These are phyloP conservation scores for Nasonia longicornis DNA, from an alignment of 1,140 invertebrate genomes.

Conservation along the genomic window DNA sequence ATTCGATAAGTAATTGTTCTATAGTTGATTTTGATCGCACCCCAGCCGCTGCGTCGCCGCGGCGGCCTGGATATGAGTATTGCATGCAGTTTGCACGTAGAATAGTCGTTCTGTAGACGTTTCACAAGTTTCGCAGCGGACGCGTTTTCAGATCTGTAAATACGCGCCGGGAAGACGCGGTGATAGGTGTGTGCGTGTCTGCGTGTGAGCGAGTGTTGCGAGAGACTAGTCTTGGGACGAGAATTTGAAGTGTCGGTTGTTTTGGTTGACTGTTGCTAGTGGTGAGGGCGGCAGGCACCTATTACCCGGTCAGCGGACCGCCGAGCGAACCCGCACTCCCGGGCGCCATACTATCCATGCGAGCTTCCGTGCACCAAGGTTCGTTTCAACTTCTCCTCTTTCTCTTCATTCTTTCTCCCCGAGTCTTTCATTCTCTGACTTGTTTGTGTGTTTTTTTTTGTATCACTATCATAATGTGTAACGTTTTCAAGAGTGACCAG, in stretches of 20 bases:
- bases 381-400: constrained; percentile 61
- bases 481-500: constrained; percentile 24
- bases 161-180: neutral
- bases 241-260: constrained; percentile 71
- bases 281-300: constrained; percentile 93
- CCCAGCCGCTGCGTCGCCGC: neutral
- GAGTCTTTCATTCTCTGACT: neutral
- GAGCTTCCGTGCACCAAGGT: constrained; percentile 71
- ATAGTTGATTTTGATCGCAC: neutral
- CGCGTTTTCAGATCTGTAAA: neutral
- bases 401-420: constrained; percentile 12
- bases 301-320: constrained; percentile 89
- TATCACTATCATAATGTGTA: neutral
- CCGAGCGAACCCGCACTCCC: constrained; percentile 70
- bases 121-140: neutral
- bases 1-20: constrained; percentile 12
- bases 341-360: constrained; percentile 70
- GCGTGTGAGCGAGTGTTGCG: neutral
- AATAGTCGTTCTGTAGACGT: neutral
- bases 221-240: constrained; percentile 61
- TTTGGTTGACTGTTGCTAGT: constrained; percentile 80
- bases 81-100: constrained; percentile 43
- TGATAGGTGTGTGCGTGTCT: constrained; percentile 16
- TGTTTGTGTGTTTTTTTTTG: constrained; percentile 26
- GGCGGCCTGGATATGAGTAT: neutral